Base-by-base conservation (phyloP, 2,888 invertebrate species). In the Mythimna pallens region DNA sequence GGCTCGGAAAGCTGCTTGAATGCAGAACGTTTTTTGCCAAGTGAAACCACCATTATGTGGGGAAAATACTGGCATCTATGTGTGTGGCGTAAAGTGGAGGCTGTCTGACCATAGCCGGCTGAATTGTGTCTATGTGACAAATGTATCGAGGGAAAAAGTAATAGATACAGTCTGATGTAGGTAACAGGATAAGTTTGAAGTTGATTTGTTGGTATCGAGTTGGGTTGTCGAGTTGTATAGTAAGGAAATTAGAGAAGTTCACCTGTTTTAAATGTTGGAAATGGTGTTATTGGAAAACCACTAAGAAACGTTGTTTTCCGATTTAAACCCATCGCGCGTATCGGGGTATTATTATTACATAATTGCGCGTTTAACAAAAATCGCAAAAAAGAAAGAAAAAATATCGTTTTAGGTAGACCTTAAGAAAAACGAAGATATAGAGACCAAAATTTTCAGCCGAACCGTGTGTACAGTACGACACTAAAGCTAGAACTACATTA, bases 1-100 rank as follows among this genome's bases (percentile, higher is more conserved):
- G 75, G 83, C 86, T 83, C 85, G 83, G 88, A 85, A 88, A 87
- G 87, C 87, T 84, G 86, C 73, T 76, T 84, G 85, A 88, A 88
- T 87, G 80, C 68, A 85, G 78, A 80, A 82, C 70, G 83, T 84
- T 90, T 91, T 91, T 90, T 92, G 87, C 87, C 58, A 79, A 86
- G 90, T 85, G 91, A 90, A 90, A 90, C 85, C 85, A 86, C 81
- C 88, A 89, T 91, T 91, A 90, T 90, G 87, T 67, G 81, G 87
- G 78, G 87, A 87, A 89, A 92, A 91, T 91, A 87, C 89, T 87
- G 82, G 88, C 89, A 83, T 59, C 70, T 73, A 87, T 77, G 77
- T 85, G 81, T 78, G 87, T 83, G 87, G 78, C 66, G 63, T 43
- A 50, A 54, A 75, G 75, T 82, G 40, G 34, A 78, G 75, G 86